Conservation (phyloP, 2,113 vertebrate species). For the Percopsis transmontana region DNA sequence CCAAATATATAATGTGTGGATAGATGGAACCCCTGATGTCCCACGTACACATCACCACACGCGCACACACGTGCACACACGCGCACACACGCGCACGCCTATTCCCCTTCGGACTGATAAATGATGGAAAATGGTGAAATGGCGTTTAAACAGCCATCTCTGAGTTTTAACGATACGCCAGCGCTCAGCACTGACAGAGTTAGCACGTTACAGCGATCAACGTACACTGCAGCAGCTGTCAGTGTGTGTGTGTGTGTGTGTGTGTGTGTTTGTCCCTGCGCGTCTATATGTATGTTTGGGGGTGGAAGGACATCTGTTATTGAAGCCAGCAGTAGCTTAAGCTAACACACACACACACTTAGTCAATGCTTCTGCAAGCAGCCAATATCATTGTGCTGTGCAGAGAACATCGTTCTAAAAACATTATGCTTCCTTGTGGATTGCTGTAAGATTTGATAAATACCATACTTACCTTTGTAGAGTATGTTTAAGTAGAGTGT, state of each 20-base stretch:
- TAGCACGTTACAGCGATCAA: constrained; percentile 58
- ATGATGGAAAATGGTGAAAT: constrained; percentile 55
- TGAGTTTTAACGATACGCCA: constrained; percentile 65
- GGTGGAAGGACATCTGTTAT: constrained; percentile 48
- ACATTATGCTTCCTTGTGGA: constrained; percentile 22
- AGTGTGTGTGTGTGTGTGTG: constrained; percentile 27
- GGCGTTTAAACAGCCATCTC: constrained; percentile 61
- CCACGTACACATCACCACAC: constrained; percentile 11
- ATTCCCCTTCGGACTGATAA: constrained; percentile 62
- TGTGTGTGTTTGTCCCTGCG: neutral
- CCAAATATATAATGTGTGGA: constrained; percentile 63
- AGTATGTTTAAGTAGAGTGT: no score
- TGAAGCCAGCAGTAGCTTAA: constrained; percentile 19
- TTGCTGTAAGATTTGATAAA: neutral
- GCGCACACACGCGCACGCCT: constrained; percentile 9
- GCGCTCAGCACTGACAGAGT: constrained; percentile 50
- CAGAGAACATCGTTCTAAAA: constrained; percentile 1
- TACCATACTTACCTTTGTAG: no score
- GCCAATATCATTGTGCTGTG: constrained; percentile 13
- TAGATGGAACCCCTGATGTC: constrained; percentile 24
- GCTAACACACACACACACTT: constrained; percentile 43
- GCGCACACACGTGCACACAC: constrained; percentile 6
- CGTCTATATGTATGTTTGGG: neutral
- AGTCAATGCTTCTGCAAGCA: constrained; percentile 36
- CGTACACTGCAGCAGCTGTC: constrained; percentile 66